Evolutionary conservation across 2,888 invertebrate species (phyloP), one percentile per base, ranked within the genome.

Genomic region (Coenonympha arcania): DNA sequence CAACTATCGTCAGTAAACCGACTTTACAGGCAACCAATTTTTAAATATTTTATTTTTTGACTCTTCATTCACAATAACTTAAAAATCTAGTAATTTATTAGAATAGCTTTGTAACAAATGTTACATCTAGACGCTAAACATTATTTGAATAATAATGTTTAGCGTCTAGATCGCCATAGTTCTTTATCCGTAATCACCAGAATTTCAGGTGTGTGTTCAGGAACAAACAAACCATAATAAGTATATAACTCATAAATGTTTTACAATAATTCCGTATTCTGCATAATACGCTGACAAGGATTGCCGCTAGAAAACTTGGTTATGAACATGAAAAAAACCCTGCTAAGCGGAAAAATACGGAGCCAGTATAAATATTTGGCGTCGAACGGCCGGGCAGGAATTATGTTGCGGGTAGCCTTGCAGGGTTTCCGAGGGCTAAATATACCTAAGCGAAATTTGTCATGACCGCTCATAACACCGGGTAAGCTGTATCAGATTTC

Each of bases 321-420:
- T 6, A 20, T 3, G 26, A 26, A 48, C 15, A 15, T 33, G 43
- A 43, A 33, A 43, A 34, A 48, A 34, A 48, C 42, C 28, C 13
- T 15, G 42, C 41, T 28, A 42, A 37, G 42, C 42, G 37, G 20
- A 43, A 47, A 46, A 40, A 47, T 49, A 55, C 52, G 9, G 19
- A 34, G 34, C 20, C 47, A 55, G 65, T 50, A 62, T 69, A 72
- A 77, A 79, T 76, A 75, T 82, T 81, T 77, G 74, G 63, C 65
- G 66, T 65, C 61, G 59, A 58, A 63, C 64, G 65, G 68, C 61
- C 66, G 66, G 63, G 48, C 52, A 57, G 65, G 66, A 65, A 66
- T 67, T 64, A 68, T 65, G 66, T 55, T 51, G 52, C 55, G 48
- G 54, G 60, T 55, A 59, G 59, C 63, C 58, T 62, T 62, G 59